These are phyloP conservation scores for Halcyon smyrnensis DNA, from an alignment of 2,797 vertebrate species.

Conservation along the genomic window DNA sequence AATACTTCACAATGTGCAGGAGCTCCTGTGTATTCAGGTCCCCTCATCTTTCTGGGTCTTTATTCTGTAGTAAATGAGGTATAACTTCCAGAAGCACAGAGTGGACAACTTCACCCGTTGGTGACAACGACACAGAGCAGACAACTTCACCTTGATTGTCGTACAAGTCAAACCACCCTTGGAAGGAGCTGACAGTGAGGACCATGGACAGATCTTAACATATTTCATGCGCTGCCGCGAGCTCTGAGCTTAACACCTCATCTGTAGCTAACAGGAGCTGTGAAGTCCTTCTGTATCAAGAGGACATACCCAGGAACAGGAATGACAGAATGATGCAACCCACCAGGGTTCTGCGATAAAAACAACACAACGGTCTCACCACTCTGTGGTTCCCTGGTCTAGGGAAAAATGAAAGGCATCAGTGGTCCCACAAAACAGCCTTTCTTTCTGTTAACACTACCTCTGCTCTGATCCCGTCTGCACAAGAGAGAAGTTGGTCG, in stretches of 20 bases:
- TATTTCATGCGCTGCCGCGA: not conserved
- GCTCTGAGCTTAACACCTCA: not conserved
- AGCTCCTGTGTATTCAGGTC: not conserved
- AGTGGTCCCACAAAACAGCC: not conserved
- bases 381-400: not conserved
- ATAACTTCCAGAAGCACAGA: not conserved
- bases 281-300: not conserved
- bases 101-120: not conserved
- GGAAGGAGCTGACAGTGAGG: not conserved
- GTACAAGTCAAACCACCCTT: not conserved
- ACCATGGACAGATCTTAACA: constrained; percentile 69
- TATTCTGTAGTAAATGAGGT: not conserved
- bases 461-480: not conserved
- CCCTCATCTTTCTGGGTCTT: not conserved
- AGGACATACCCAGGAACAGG: not conserved
- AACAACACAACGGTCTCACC: not conserved
- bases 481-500: not conserved
- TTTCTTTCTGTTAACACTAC: not conserved
- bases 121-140: too few relatives aligned
- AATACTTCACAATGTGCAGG: not conserved
- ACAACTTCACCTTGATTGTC: not conserved
- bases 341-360: not conserved
- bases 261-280: not conserved
- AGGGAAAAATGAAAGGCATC: not conserved
- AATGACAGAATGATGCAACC: not conserved